Evolutionary conservation across 2,113 vertebrate species (phyloP).

Genomic region (Rhinoderma darwinii): DNA sequence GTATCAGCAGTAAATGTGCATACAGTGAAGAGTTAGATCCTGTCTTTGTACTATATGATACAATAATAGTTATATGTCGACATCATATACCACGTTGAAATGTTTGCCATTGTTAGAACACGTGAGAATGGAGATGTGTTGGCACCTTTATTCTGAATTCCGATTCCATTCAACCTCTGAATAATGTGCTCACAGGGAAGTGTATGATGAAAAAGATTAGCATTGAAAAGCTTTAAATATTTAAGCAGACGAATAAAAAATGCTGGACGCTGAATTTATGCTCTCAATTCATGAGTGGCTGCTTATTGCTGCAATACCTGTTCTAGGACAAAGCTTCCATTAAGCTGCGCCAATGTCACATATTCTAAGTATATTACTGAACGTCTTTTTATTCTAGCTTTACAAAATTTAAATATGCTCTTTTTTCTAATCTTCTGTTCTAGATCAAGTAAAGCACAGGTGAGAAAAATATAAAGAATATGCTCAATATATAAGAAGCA

Average conservation of each 20-base stretch:
- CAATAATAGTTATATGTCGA: background rate
- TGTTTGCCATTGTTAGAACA: background rate
- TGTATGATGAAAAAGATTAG: slow-evolving; percentile 43
- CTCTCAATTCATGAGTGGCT: slow-evolving; percentile 31
- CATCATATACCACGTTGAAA: background rate
- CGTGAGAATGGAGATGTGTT: background rate
- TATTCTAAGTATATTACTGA: background rate
- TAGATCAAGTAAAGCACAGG: background rate
- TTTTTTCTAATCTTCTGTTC: background rate
- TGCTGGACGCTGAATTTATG: slow-evolving; percentile 23
- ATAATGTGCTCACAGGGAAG: slow-evolving; percentile 26
- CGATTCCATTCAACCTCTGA: background rate
- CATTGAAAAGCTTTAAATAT: slow-evolving; percentile 48
- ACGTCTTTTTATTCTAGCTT: background rate
- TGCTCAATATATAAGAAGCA: background rate
- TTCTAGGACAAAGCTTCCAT: slow-evolving; percentile 22
- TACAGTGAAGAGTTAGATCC: too few species aligned
- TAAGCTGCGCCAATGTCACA: slow-evolving; percentile 16
- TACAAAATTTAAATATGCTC: background rate
- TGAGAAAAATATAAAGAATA: background rate
- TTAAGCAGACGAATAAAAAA: slow-evolving; percentile 28
- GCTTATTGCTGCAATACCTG: slow-evolving; percentile 29
- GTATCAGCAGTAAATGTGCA: too few species aligned
- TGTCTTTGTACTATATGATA: background rate
- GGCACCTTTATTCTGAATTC: slow-evolving; percentile 18